Conservation (phyloP, 2,888 invertebrate genomes). For the Synanthedon vespiformis region DNA sequence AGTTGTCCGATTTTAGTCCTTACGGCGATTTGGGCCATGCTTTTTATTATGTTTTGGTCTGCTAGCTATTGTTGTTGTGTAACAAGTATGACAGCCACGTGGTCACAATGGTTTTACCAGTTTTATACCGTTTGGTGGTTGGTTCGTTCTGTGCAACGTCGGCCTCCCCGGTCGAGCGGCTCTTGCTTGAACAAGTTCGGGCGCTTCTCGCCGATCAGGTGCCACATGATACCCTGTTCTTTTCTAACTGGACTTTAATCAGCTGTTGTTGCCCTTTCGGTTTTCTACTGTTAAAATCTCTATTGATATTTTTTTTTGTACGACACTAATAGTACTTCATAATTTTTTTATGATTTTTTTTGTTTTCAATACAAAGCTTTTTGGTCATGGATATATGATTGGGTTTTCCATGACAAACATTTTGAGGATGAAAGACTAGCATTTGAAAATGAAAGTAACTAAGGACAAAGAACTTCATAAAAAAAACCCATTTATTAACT, state of each 20-base stretch:
- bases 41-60: not conserved
- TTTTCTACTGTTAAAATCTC: not conserved
- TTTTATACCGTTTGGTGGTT: slow-evolving; percentile 60
- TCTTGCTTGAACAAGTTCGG: slow-evolving; percentile 62
- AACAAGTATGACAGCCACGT: slow-evolving; percentile 59
- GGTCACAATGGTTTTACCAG: slow-evolving; percentile 57
- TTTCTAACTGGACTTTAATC: slow-evolving; percentile 65
- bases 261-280: slow-evolving; percentile 48
- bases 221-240: slow-evolving; percentile 61
- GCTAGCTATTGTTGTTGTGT: slow-evolving; percentile 24
- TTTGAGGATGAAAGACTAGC: no score
- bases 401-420: no score
- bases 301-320: slow-evolving; percentile 11
- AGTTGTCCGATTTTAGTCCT: not conserved
- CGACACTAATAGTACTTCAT: slow-evolving; percentile 2
- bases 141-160: slow-evolving; percentile 20
- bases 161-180: slow-evolving; percentile 29
- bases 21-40: no score
- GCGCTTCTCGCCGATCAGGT: slow-evolving; percentile 62
- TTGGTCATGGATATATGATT: no score
- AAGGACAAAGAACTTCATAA: no score
- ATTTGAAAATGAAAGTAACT: no score
- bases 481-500: no score
- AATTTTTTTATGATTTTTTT: not conserved
- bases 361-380: no score